Evolutionary conservation across 1,140 invertebrate genomes (phyloP), one percentile per base, ranked within the genome.

Genomic region (Zaprionus capensis): DNA sequence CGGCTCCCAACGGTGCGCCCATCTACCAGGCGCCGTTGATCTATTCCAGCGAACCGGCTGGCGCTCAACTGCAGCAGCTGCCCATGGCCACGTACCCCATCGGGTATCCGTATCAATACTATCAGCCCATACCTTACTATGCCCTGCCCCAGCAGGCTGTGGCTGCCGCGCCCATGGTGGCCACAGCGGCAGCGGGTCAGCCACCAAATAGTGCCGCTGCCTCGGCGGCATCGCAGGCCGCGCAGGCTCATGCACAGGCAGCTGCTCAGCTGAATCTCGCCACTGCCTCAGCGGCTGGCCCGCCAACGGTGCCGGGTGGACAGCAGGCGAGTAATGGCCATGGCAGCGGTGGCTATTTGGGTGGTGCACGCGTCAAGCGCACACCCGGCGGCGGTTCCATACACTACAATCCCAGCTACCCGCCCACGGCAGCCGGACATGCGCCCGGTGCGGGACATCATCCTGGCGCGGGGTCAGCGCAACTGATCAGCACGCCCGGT

Each of bases 51-150:
- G 92, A 93, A 68, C 92, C 91, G 66, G 82, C 82, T 55, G 79
- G 75, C 41, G 82, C 81, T 0, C 92, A 91, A 76, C 51, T 92
- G 38, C 92, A 92, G 55, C 92, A 93, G 76, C 78, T 92, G 51
- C 92, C 92, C 5, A 90, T 92, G 82, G 82, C 91, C 58, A 88
- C 92, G 24, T 93, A 93, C 79, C 92, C 92, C 24, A 91, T 93
- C 46, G 74, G 91, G 53, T 92, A 92, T 81, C 80, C 91, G 20
- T 92, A 92, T 81, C 91, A 82, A 6, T 93, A 91, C 58, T 92
- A 93, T 80, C 91, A 92, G 63, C 81, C 92, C 44, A 92, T 92
- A 81, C 91, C 91, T 58, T 93, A 92, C 71, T 92, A 92, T 73
- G 80, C 46, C 11, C 46, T 93, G 63, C 84, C 84, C 55, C 90